Base-by-base conservation (phyloP, 2,113 vertebrate genomes). In the Poeciliopsis occidentalis region DNA sequence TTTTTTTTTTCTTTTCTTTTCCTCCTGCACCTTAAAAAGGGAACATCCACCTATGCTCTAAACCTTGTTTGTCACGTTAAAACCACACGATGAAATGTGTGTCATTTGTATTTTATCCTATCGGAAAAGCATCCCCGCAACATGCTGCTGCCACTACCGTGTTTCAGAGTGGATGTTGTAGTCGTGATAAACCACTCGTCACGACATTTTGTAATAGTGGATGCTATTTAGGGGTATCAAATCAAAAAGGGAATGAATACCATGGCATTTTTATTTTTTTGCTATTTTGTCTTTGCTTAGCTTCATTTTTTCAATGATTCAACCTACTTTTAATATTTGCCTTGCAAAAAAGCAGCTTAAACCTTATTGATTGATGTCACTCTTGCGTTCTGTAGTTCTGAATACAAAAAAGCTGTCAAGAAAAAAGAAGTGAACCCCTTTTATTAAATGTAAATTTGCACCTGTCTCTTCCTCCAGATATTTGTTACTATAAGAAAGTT, bases 401-500 rank as follows among this genome's bases (percentile, higher is more conserved):
- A 57, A 0, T 57, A 24, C 22, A 57, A 24, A 24, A 57, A n/a
- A 57, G 7, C 8, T 24, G 11, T 22, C 24, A 10, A 57, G n/a
- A 24, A 54, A 8, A n/a, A 8, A 22, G 0, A 57, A 57, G 24
- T 10, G 51, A 57, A 8, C 7, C 22, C 8, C 24, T 4, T 37
- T 8, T 57, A 22, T 57, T 57, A n/a, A 10, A 57, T 11, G 34
- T 37, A n/a, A 57, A 57, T 57, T n/a, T 57, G 51, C 51, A 57
- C 51, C 8, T 57, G 51, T 57, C 11, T 57, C 24, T 57, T n/a
- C 24, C 22, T 8, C 0, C 91, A 99, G 98, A 99, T 89, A 93
- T 96, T 75, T 99, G 98, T 91, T 96, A 94, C 79, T 99, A 99
- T 88, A 98, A 97, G 90, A 99, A 99, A 89, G 94, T 99, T 60